phyloP scores from a whole-genome alignment of 2,888 invertebrate species.

The Horisme vitalbata region DNA sequence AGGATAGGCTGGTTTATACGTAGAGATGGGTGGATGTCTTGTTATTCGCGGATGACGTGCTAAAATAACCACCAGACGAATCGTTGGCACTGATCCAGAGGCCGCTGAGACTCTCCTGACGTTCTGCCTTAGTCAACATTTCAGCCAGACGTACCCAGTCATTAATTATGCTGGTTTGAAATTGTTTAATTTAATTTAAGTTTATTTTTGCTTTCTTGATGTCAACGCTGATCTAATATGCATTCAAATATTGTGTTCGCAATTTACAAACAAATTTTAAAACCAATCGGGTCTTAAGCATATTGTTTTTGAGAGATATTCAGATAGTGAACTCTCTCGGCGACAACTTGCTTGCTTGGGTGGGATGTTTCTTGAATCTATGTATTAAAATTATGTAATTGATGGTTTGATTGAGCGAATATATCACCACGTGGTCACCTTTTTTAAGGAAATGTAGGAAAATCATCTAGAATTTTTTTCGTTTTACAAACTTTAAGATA shows the following conservation, averaged over 20 bases:
- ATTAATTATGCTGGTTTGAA: constrained; percentile 32
- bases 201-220: constrained; percentile 22
- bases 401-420: no score
- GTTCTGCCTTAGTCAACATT: constrained; percentile 49
- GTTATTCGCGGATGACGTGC: constrained; percentile 72
- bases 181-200: constrained; percentile 26
- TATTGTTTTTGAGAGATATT: no score
- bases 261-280: no score
- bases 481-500: no score
- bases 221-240: constrained; percentile 19
- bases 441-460: no score
- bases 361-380: no score
- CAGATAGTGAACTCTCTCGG: no score
- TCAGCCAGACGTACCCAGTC: constrained; percentile 38
- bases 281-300: no score
- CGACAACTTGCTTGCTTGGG: no score
- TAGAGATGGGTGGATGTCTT: constrained; percentile 44
- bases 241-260: constrained; percentile 1
- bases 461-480: no score
- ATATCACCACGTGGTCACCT: no score
- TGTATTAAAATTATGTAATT: no score
- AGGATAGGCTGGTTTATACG: background rate
- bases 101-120: constrained; percentile 65
- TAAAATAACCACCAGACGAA: constrained; percentile 74
- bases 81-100: constrained; percentile 72